phyloP scores from a whole-genome alignment of 2,888 invertebrate genomes.

The Aquatica leii region DNA sequence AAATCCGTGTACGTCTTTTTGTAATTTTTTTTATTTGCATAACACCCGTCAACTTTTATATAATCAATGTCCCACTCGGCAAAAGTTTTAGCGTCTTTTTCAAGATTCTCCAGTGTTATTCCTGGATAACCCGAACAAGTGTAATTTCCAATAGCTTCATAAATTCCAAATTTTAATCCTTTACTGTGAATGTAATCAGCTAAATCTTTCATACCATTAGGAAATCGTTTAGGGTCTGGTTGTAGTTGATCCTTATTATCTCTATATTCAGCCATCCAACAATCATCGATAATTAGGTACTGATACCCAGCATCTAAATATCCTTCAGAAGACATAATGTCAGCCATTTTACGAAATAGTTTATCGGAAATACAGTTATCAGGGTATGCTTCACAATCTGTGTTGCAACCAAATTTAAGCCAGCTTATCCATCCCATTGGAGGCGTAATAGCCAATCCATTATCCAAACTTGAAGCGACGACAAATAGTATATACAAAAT shows the following conservation, averaged over 20 bases:
- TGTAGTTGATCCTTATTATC: conserved; percentile 62
- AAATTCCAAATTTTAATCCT: conserved; percentile 82
- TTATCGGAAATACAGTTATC: conserved; percentile 71
- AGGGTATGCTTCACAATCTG: conserved; percentile 70
- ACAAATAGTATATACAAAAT: no score
- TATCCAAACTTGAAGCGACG: conserved; percentile 59
- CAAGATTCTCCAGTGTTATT: conserved; percentile 69
- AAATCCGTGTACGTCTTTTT: conserved; percentile 74
- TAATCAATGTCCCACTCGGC: conserved; percentile 84
- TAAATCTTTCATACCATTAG: conserved; percentile 67
- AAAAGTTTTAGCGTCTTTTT: conserved; percentile 75
- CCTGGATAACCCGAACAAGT: conserved; percentile 86
- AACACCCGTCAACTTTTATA: conserved; percentile 84
- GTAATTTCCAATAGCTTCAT: conserved; percentile 79
- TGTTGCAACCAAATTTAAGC: conserved; percentile 72
- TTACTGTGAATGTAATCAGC: conserved; percentile 72
- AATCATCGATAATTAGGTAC: conserved; percentile 69
- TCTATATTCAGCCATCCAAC: conserved; percentile 66
- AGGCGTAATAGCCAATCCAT: conserved; percentile 72
- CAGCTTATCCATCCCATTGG: conserved; percentile 80
- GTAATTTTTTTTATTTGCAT: conserved; percentile 68
- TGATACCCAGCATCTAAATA: conserved; percentile 69
- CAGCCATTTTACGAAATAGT: conserved; percentile 65
- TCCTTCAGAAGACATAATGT: conserved; percentile 66
- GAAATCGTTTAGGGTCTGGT: conserved; percentile 67